Conservation (phyloP, 2,113 vertebrate genomes). For the Ptilonorhynchus violaceus region DNA sequence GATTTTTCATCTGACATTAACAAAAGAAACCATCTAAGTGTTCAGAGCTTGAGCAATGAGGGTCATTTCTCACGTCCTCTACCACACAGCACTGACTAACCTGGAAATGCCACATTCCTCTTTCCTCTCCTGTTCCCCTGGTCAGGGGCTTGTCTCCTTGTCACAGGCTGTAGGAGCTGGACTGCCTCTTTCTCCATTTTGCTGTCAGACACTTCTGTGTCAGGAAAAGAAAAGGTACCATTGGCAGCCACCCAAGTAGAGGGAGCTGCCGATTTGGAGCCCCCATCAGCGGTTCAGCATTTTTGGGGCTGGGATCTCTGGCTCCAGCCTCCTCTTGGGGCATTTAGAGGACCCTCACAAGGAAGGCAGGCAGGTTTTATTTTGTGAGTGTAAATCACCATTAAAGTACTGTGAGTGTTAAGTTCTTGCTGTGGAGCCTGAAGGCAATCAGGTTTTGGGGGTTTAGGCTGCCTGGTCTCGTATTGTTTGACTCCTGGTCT, state of each 20-base stretch:
- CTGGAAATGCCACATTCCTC: neutral
- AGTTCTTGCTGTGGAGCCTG: neutral
- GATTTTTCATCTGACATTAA: neutral
- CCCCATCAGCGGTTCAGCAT: neutral
- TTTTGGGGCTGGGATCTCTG: neutral
- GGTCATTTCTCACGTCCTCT: neutral
- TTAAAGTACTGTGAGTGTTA: neutral
- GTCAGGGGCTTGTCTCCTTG: neutral
- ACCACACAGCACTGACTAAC: neutral
- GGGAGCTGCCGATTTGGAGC: neutral
- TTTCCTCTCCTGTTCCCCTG: neutral
- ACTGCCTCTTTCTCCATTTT: neutral
- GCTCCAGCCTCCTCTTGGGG: neutral
- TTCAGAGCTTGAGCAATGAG: neutral
- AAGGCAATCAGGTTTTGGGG: neutral
- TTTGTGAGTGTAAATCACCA: neutral
- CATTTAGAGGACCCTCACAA: neutral
- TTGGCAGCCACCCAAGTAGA: accelerated
- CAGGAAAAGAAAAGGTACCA: neutral
- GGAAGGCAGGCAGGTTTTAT: neutral
- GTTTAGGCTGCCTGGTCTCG: neutral
- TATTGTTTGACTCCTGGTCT: slow-evolving; percentile 1
- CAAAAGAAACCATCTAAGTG: neutral
- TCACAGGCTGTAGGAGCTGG: neutral
- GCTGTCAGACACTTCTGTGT: neutral